phyloP scores from a whole-genome alignment of 2,888 invertebrate species.

The Trichogramma dendrolimi region DNA sequence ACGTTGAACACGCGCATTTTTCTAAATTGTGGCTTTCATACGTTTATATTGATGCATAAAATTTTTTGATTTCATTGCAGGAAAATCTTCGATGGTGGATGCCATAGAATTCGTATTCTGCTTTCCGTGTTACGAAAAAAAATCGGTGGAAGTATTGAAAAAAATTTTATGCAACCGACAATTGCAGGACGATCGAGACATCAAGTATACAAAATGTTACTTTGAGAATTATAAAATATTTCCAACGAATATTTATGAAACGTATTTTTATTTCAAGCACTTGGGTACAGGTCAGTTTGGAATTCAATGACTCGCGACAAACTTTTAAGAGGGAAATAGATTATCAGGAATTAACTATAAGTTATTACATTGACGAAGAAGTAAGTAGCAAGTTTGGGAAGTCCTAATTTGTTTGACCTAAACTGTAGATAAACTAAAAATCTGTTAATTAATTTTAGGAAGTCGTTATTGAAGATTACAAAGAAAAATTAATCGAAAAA shows the following conservation, averaged over 20 bases:
- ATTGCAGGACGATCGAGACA: neutral
- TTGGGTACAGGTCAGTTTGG: constrained; percentile 9
- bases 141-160: constrained; percentile 1
- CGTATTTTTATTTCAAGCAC: constrained; percentile 8
- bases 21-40: no score
- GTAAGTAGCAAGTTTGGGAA: constrained; percentile 2
- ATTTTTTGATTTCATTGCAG: constrained; percentile 53
- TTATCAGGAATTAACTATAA: constrained; percentile 3
- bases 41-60: no score
- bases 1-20: no score
- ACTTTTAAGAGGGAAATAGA: constrained; percentile 12
- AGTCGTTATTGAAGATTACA: constrained; percentile 79
- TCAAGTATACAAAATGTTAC: neutral
- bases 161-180: constrained; percentile 5
- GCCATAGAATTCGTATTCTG: constrained; percentile 87
- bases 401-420: neutral
- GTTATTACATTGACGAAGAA: constrained; percentile 4
- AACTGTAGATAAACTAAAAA: neutral
- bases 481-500: constrained; percentile 57
- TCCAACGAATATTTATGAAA: neutral
- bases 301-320: neutral
- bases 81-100: constrained; percentile 98
- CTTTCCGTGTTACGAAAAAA: constrained; percentile 14
- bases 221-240: neutral
- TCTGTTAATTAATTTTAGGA: constrained; percentile 10